Evolutionary conservation across 2,113 vertebrate species (phyloP), one percentile per base, ranked within the genome.

Genomic region (Prinia subflava): DNA sequence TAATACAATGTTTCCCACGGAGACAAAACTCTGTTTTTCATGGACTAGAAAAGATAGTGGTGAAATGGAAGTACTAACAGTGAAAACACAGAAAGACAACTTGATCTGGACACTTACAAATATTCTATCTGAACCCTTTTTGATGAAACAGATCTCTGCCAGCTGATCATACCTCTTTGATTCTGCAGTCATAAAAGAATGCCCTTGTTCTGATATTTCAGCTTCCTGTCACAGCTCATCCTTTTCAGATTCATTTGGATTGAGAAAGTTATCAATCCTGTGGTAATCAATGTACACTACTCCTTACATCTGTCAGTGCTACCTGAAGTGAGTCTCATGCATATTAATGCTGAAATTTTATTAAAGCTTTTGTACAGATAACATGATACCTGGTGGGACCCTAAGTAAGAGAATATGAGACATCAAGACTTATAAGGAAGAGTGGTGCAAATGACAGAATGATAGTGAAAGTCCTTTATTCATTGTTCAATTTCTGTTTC

Each of bases 321-420:
- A 82, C 44, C 50, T 7, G 0, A 87, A 86, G 23, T 73, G 49
- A 86, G 24, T 78, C 91, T 96, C 68, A 89, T 95, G 88, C 75
- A 96, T 95, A 93, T 83, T 94, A 97, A 96, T 90, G n/a, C n/a
- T 35, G 56, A 92, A 85, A 86, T 90, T 89, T 94, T 94, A 56
- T 83, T 86, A 73, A 93, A 44, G 31, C 27, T 87, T 87, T 93
- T 85, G 47, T 95, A 88, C 67, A 94, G 95, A 83, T 83, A 95
- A 78, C 63, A 44, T 65, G 87, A 97, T 89, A 87, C 52, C 42
- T 81, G 15, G 19, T 84, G 10, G 28, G 41, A 69, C 31, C 20
- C 31, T 60, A 42, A 93, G 82, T 76, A 95, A 77, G 47, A 83
- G 52, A 67, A 64, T 42, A 77, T 0, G 41, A 92, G 59, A 56